Evolutionary conservation across 2,888 invertebrate genomes (phyloP).

Genomic region (Onthophagus sagittarius): DNA sequence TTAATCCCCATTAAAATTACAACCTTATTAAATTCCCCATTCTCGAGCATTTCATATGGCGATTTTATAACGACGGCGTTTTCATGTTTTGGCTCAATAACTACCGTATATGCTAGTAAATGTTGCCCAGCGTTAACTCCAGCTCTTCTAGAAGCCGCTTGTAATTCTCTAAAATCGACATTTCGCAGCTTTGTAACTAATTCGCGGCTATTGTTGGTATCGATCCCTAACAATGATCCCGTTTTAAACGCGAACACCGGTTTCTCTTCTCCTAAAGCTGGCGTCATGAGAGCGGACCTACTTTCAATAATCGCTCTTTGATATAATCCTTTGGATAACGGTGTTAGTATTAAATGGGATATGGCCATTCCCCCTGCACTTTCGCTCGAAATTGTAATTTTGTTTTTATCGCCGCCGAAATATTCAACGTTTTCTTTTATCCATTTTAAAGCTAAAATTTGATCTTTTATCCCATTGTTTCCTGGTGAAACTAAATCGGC

Average conservation of each 20-base stretch:
- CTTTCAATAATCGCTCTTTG: conserved; percentile 19
- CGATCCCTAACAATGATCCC: conserved; percentile 20
- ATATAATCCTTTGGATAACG: conserved; percentile 20
- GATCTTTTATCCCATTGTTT: conserved; percentile 20
- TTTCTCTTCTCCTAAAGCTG: conserved; percentile 22
- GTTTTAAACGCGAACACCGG: conserved; percentile 26
- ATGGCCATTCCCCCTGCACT: conserved; percentile 18
- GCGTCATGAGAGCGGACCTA: conserved; percentile 9
- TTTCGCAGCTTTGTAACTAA: conserved; percentile 28
- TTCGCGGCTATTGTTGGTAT: conserved; percentile 10
- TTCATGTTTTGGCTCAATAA: conserved; percentile 16
- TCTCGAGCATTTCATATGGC: not conserved
- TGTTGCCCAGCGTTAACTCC: not conserved
- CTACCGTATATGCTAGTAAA: not conserved
- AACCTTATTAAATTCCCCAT: conserved; percentile 5
- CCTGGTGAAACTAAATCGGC: conserved; percentile 15
- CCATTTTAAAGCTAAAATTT: conserved; percentile 21
- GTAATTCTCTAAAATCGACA: conserved; percentile 22
- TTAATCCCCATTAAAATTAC: conserved; percentile 16
- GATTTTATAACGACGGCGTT: conserved; percentile 2
- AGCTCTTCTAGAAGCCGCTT: not conserved
- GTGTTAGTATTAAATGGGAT: conserved; percentile 11
- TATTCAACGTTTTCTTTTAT: conserved; percentile 16
- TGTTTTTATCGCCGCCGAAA: conserved; percentile 21
- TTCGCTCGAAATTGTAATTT: conserved; percentile 19